Evolutionary conservation across 2,888 invertebrate genomes (phyloP).

Genomic region (Margaritifera margaritifera): DNA sequence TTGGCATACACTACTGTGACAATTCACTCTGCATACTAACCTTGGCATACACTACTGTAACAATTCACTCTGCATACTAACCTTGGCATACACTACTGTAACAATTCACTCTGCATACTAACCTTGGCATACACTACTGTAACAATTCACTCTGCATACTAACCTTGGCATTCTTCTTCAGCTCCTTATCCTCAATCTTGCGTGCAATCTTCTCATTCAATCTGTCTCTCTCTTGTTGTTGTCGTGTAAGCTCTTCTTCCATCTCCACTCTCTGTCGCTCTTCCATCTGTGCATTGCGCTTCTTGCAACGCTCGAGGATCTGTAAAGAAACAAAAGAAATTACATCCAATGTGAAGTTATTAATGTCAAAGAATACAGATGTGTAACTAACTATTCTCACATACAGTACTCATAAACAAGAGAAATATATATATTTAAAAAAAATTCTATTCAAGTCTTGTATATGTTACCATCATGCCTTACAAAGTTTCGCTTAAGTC

Average conservation of each 20-base stretch:
- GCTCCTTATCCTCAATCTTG: conserved; percentile 56
- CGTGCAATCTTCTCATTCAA: conserved; percentile 58
- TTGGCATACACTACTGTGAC: background rate
- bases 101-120: background rate
- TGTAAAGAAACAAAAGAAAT: conserved; percentile 17
- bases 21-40: conserved; percentile 28
- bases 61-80: too few relatives aligned
- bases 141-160: background rate
- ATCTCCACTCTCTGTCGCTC: conserved; percentile 62
- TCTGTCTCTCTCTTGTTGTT: conserved; percentile 65
- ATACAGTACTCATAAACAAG: background rate
- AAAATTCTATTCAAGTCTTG: too few relatives aligned
- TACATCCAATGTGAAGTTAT: background rate
- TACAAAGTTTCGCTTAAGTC: too few relatives aligned
- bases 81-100: background rate
- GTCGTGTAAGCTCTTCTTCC: conserved; percentile 57
- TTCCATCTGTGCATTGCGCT: conserved; percentile 46
- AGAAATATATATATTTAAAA: too few relatives aligned
- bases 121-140: background rate
- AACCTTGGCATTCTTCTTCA: conserved; percentile 64
- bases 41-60: too few relatives aligned
- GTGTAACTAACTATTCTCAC: too few relatives aligned
- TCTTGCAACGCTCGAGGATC: conserved; percentile 57
- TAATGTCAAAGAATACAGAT: background rate
- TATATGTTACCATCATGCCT: too few relatives aligned